phyloP scores from a whole-genome alignment of 2,113 vertebrate genomes.

The Quiscalus mexicanus region DNA sequence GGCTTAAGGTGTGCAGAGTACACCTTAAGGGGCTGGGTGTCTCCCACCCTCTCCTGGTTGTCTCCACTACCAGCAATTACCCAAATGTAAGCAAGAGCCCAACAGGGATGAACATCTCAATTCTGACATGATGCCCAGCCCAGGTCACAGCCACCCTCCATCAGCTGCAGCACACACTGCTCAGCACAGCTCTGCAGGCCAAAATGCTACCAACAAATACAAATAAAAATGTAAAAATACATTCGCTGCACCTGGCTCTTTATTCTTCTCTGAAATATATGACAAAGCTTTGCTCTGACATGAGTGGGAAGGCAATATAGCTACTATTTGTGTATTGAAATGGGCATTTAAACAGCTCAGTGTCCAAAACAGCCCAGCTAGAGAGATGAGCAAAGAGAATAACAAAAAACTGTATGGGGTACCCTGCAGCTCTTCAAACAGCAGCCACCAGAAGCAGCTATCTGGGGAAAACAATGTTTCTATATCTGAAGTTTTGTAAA shows the following conservation, averaged over 20 bases:
- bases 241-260: constrained; percentile 10
- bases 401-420: background rate
- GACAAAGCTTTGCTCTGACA: background rate
- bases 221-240: constrained; percentile 38
- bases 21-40: too few species aligned
- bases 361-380: background rate
- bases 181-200: background rate
- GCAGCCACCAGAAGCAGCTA: background rate
- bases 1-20: background rate
- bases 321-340: background rate
- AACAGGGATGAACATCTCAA: background rate
- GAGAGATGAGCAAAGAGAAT: background rate
- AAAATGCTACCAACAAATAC: background rate
- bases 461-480: background rate
- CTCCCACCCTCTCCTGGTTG: background rate
- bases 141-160: background rate
- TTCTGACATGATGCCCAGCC: background rate
- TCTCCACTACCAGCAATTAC: background rate
- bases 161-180: background rate
- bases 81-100: background rate
- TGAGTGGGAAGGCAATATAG: background rate
- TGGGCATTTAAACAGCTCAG: background rate
- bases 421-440: background rate
- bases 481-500: background rate
- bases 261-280: background rate